Evolutionary conservation across 1,140 invertebrate genomes (phyloP).

Genomic region (Vanessa tameamea): DNA sequence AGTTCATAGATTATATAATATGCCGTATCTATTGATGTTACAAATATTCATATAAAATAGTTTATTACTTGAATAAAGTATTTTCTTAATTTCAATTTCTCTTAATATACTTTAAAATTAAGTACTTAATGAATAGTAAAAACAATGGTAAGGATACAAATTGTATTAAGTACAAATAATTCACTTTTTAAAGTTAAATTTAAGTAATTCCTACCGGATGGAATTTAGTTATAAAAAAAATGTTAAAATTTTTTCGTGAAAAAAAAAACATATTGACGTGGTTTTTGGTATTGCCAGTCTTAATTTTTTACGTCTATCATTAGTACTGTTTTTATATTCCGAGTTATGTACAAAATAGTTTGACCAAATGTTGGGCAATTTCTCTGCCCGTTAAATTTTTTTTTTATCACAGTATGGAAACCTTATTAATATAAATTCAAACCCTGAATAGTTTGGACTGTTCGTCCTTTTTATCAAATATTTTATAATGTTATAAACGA

Average conservation of each 20-base stretch:
- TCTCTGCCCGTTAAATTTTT: not conserved
- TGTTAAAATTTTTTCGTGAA: conserved; percentile 19
- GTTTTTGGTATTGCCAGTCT: conserved; percentile 63
- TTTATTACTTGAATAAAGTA: not conserved
- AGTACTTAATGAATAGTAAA: not conserved
- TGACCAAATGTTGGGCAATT: conserved; percentile 24
- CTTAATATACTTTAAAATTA: not conserved
- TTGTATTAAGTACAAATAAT: conserved; percentile 1
- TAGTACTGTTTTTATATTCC: conserved; percentile 10
- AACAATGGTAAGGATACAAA: conserved; percentile 4
- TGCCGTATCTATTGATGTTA: not conserved
- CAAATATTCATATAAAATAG: not conserved
- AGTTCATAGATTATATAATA: not conserved
- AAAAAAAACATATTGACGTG: conserved; percentile 18
- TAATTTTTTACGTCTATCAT: conserved; percentile 32
- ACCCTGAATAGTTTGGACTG: conserved; percentile 16
- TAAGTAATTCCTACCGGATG: not conserved
- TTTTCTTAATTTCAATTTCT: not conserved
- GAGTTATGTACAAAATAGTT: conserved; percentile 22
- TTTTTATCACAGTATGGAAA: conserved; percentile 30
- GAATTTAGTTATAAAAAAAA: not conserved
- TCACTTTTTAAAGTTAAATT: not conserved
- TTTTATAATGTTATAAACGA: not conserved
- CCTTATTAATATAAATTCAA: conserved; percentile 19
- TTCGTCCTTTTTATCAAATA: conserved; percentile 6